Base-by-base conservation (phyloP, 1,140 invertebrate species). In the Platyura marginata region DNA sequence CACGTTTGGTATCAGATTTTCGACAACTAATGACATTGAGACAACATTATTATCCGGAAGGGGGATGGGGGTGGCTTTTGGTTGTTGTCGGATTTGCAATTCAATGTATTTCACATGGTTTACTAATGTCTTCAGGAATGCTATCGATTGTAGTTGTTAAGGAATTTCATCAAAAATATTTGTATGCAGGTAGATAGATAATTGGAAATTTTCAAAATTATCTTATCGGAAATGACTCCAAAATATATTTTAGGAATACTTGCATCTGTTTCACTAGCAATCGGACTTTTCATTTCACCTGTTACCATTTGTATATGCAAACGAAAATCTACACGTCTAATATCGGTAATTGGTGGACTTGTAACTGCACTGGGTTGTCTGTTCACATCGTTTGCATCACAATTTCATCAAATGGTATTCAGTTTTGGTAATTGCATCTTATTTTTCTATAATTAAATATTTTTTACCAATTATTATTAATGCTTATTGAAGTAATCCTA, bases 391-490 rank as follows among this genome's bases (percentile, higher is more conserved):
- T 92, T 91, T 57, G 85, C 86, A 9, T 79, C 77, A 19, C 81
- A 88, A 57, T 86, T 87, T 57, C 84, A 90, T 63, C 88, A 92
- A 54, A 66, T 90, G 21, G 87, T 86, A 66, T 82, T 90, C 69
- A 88, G 83, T 63, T 89, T 86, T 50, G 66, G 79, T 79, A 52
- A 70, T 64, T 60, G 20, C 33, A 21, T 19, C 33, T 40, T 46
- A 4, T 11, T 29, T 13, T 8, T 29, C 25, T 8, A 29, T 29
- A 13, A 8, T 29, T n/a, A n/a, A n/a, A n/a, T n/a, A n/a, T n/a
- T n/a, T n/a, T n/a, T n/a, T n/a, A n/a, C n/a, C n/a, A n/a, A n/a
- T n/a, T n/a, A n/a, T n/a, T n/a, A n/a, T n/a, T n/a, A n/a, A n/a
- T n/a, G n/a, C n/a, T n/a, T n/a, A n/a, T n/a, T n/a, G n/a, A n/a